These are phyloP conservation scores for Melitaea athalia DNA, from an alignment of 2,888 invertebrate species.

Conservation along the genomic window DNA sequence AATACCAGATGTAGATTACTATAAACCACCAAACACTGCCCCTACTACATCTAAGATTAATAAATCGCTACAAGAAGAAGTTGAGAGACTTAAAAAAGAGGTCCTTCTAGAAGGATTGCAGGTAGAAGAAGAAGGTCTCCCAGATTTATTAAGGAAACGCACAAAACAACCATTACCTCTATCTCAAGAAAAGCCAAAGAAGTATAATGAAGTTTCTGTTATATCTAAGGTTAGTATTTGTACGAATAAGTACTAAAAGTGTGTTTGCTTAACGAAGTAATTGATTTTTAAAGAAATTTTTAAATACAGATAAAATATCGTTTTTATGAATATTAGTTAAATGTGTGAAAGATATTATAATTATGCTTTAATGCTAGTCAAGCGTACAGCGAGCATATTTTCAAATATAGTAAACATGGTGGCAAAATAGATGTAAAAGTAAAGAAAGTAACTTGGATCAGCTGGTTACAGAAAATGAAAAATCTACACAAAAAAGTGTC, in stretches of 20 bases:
- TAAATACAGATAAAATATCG: too few species aligned
- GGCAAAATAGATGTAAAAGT: too few species aligned
- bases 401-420: too few species aligned
- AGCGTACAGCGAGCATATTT: too few species aligned
- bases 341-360: too few species aligned
- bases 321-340: too few species aligned
- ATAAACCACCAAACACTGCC: constrained; percentile 56
- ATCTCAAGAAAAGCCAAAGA: constrained; percentile 75
- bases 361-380: too few species aligned
- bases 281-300: background rate
- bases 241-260: background rate
- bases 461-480: too few species aligned
- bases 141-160: constrained; percentile 87
- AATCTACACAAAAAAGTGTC: too few species aligned
- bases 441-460: too few species aligned
- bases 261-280: background rate
- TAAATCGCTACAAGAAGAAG: constrained; percentile 87
- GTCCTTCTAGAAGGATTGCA: constrained; percentile 90
- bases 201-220: constrained; percentile 74
- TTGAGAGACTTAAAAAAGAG: constrained; percentile 91
- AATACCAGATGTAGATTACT: constrained; percentile 83
- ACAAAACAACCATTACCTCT: constrained; percentile 84
- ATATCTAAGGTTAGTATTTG: constrained; percentile 63
- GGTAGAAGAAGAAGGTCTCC: constrained; percentile 91
- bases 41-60: constrained; percentile 81